These are phyloP conservation scores for Macrochelys suwanniensis DNA, from an alignment of 2,797 vertebrate genomes.

Conservation along the genomic window DNA sequence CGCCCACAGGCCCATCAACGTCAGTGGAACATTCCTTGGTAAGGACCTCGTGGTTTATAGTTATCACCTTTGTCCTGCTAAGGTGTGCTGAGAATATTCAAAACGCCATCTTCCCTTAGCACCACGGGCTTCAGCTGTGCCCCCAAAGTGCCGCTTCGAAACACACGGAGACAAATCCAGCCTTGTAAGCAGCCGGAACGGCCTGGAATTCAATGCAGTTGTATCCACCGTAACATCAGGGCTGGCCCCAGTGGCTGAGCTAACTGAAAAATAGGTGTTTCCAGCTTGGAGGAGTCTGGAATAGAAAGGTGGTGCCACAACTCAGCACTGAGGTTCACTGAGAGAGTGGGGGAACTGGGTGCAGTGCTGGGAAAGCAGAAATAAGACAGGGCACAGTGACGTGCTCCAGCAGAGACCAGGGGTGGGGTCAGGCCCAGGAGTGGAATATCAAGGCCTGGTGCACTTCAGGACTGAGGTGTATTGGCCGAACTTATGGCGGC, in stretches of 20 bases:
- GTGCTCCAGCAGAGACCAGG: not conserved
- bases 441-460: not conserved
- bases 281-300: not conserved
- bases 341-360: not conserved
- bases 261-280: not conserved
- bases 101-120: not conserved
- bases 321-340: too few relatives aligned
- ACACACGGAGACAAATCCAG: fast-evolving
- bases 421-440: not conserved
- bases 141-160: not conserved
- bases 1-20: not conserved
- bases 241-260: not conserved
- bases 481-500: not conserved
- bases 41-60: not conserved
- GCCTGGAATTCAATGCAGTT: not conserved
- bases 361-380: not conserved
- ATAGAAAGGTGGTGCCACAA: not conserved
- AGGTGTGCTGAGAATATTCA: not conserved
- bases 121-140: not conserved
- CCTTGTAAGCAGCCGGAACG: not conserved
- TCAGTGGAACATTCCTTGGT: fast-evolving
- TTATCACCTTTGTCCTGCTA: not conserved
- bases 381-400: not conserved
- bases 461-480: not conserved
- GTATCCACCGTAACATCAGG: fast-evolving